Percentiles rank a stretch among this genome's conserved stretches.
phyloP scores from a whole-genome alignment of 35 echinoderm and acorn worm genomes.

The Lytechinus variegatus region DNA sequence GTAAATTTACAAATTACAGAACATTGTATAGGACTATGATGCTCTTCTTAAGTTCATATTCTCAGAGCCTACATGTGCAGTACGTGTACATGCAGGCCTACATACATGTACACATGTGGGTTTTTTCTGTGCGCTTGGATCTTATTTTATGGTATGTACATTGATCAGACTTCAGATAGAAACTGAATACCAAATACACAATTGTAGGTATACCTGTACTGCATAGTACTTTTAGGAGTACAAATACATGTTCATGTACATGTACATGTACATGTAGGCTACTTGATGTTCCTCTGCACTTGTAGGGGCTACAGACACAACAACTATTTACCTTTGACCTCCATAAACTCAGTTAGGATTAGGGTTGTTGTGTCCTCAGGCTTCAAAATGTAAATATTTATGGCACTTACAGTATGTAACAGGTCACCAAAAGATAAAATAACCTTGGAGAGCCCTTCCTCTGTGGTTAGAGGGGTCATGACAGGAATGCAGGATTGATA shows the following conservation, averaged over 20 bases:
- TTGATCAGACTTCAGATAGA: no score
- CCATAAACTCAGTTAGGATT: background rate
- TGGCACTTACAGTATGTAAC: background rate
- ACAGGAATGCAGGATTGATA: background rate
- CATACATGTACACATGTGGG: background rate
- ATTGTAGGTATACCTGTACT: background rate
- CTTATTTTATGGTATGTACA: no score
- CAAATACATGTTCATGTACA: background rate
- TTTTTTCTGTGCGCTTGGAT: no score
- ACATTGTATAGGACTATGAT: no score
- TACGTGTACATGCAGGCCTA: background rate
- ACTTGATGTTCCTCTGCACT: no score
- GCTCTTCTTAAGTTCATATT: no score
- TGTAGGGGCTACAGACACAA: background rate
- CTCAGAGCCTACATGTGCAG: no score
- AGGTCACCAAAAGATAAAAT: background rate
- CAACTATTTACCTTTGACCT: background rate
- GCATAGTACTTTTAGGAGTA: background rate
- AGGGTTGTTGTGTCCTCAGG: background rate
- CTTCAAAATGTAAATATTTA: constrained; percentile 5
- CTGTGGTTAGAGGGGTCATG: background rate
- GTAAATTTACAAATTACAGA: no score
- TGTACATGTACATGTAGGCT: background rate
- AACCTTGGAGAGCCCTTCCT: background rate
- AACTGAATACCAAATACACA: no score